Conservation (phyloP, 2,113 vertebrate genomes). For the Ptychochromis oligacanthus region DNA sequence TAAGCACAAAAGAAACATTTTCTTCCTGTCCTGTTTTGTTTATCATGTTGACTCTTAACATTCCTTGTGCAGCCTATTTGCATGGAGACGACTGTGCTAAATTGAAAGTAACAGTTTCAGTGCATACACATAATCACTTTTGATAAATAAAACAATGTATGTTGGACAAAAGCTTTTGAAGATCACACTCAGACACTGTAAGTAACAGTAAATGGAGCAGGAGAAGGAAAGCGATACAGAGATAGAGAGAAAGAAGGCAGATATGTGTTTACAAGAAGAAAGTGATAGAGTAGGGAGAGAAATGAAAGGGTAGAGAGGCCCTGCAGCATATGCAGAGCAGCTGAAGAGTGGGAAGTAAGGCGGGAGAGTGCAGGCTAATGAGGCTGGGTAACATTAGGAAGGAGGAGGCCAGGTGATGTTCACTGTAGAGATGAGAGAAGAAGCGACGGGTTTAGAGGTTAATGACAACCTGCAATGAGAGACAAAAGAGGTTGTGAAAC, state of each 20-base stretch:
- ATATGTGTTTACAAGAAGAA: slow-evolving; percentile 40
- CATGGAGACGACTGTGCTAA: background rate
- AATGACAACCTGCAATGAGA: slow-evolving; percentile 72
- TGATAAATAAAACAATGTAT: background rate
- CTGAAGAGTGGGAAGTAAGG: slow-evolving; percentile 26
- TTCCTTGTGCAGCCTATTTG: background rate
- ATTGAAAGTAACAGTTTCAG: background rate
- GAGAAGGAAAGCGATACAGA: slow-evolving; percentile 7
- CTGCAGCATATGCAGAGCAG: slow-evolving; percentile 31
- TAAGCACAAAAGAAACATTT: background rate
- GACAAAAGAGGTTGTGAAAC: slow-evolving; percentile 33
- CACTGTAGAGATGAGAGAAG: slow-evolving; percentile 50
- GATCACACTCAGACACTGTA: background rate
- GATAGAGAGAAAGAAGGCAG: slow-evolving; percentile 28
- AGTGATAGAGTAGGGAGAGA: slow-evolving; percentile 33
- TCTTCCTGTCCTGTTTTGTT: background rate
- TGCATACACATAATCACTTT: background rate
- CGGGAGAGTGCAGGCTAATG: background rate
- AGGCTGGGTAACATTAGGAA: slow-evolving; percentile 12
- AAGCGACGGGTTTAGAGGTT: slow-evolving; percentile 58
- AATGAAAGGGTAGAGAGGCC: slow-evolving; percentile 44
- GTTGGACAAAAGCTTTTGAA: slow-evolving; percentile 15
- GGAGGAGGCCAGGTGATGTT: slow-evolving; percentile 33
- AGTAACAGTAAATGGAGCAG: slow-evolving; percentile 12
- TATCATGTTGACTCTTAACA: background rate